These are phyloP conservation scores for Pseudomyrmex dendroicus DNA, from an alignment of 1,140 invertebrate species.

Conservation along the genomic window DNA sequence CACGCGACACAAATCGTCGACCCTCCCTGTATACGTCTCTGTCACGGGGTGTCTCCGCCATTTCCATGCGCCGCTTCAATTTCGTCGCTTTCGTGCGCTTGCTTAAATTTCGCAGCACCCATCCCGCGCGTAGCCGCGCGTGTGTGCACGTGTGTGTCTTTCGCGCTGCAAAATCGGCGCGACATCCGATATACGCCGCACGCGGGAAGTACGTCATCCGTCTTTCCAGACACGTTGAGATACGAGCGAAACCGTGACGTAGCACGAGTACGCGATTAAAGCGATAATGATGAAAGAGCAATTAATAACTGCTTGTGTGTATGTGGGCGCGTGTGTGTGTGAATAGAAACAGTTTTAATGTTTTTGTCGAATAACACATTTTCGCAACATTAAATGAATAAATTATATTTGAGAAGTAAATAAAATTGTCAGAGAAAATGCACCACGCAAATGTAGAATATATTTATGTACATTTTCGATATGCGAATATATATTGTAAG, in stretches of 20 bases:
- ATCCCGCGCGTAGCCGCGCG: not conserved
- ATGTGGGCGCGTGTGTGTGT: no score
- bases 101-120: conserved; percentile 64
- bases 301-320: not conserved
- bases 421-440: not conserved
- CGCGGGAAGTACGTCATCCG: conserved; percentile 26
- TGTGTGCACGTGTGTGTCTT: conserved; percentile 14
- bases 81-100: conserved; percentile 63
- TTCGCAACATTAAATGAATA: not conserved
- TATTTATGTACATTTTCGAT: conserved; percentile 11
- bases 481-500: not conserved
- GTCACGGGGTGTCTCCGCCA: conserved; percentile 69
- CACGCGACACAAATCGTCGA: conserved; percentile 60
- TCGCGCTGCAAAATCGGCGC: conserved; percentile 20
- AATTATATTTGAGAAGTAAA: not conserved
- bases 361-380: no score
- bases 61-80: conserved; percentile 72
- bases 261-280: not conserved
- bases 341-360: not conserved
- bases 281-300: not conserved
- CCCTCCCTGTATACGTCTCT: conserved; percentile 62
- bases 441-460: not conserved
- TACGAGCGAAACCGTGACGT: conserved; percentile 38
- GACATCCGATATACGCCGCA: conserved; percentile 35
- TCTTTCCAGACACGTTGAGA: conserved; percentile 54